Percentiles rank a stretch among this genome's conserved stretches.
Conservation (phyloP, 2,888 invertebrate genomes). For the Dichetophora obliterata region DNA sequence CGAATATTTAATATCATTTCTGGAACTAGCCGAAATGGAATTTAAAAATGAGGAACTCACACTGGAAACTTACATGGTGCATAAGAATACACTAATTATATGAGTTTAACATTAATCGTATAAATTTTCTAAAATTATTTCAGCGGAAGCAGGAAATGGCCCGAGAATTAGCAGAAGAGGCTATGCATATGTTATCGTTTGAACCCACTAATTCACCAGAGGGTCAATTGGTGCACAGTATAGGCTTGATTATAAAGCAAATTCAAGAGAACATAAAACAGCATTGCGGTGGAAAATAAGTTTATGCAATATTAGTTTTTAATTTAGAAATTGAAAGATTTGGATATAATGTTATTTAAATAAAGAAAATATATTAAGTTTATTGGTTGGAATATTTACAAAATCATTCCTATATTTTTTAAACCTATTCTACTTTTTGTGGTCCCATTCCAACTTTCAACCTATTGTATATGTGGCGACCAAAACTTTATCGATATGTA, state of each 20-base stretch:
- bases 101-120: background rate
- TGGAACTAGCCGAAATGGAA: conserved; percentile 76
- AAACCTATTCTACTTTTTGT: too few species aligned
- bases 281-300: conserved; percentile 47
- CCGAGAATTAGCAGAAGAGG: conserved; percentile 73
- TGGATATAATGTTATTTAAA: too few species aligned
- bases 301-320: too few species aligned
- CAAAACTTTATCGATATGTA: too few species aligned
- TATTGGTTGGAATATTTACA: too few species aligned
- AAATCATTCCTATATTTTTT: too few species aligned
- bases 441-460: too few species aligned
- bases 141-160: conserved; percentile 73
- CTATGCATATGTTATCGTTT: conserved; percentile 75
- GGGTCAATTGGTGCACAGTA: conserved; percentile 70
- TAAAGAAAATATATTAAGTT: too few species aligned
- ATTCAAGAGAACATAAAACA: conserved; percentile 56
- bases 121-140: conserved; percentile 24
- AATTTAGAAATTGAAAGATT: too few species aligned
- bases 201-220: conserved; percentile 83
- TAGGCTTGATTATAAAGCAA: conserved; percentile 58
- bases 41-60: conserved; percentile 75
- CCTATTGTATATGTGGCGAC: too few species aligned
- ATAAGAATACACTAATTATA: background rate
- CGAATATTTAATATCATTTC: conserved; percentile 79
- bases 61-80: conserved; percentile 72